Conservation (phyloP, 2,888 invertebrate genomes). For the Eristalis tenax region DNA sequence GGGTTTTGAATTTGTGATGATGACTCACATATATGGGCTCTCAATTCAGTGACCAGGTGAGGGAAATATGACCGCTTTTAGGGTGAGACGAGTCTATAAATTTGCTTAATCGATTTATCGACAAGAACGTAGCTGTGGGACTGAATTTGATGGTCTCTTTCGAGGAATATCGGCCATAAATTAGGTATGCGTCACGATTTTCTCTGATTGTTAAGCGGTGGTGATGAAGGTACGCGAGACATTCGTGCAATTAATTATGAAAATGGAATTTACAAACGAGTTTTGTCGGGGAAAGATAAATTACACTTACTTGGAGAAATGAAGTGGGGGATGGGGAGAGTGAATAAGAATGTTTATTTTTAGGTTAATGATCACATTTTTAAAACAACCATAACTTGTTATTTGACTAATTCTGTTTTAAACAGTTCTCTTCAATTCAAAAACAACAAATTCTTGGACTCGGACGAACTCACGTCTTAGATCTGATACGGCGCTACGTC, state of each 20-base stretch:
- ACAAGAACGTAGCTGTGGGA: background rate
- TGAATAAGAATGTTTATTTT: no score
- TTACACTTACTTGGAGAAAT: background rate
- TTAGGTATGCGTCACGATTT: conserved; percentile 18
- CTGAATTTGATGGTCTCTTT: conserved; percentile 4
- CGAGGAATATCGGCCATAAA: conserved; percentile 4
- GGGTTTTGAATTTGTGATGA: background rate
- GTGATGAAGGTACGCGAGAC: background rate
- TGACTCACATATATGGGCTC: conserved; percentile 23
- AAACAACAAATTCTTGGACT: no score
- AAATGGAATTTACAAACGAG: background rate
- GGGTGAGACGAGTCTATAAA: background rate
- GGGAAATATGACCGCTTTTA: background rate
- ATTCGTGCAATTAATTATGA: conserved; percentile 5
- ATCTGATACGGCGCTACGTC: no score
- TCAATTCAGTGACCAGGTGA: background rate
- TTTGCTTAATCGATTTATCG: conserved; percentile 37
- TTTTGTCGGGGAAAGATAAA: background rate
- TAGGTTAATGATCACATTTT: no score
- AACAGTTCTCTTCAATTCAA: no score
- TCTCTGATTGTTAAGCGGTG: background rate
- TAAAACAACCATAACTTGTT: no score
- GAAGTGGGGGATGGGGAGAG: background rate
- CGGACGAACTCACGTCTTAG: no score
- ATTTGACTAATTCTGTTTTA: no score